Evolutionary conservation across 2,888 invertebrate genomes (phyloP).

Genomic region (Sphaeridia pumilis): DNA sequence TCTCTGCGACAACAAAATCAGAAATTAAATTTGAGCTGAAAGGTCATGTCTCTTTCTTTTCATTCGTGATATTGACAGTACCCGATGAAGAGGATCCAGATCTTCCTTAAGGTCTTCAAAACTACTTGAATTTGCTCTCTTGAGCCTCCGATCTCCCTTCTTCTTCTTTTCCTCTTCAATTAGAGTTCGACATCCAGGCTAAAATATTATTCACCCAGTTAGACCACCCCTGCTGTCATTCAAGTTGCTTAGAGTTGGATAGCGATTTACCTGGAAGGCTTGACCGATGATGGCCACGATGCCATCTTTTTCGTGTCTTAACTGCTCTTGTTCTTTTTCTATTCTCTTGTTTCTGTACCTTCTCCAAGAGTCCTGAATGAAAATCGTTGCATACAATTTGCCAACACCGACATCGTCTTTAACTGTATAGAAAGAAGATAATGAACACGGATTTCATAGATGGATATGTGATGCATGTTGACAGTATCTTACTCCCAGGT

Average conservation of each 20-base stretch:
- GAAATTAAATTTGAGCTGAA: too few species aligned
- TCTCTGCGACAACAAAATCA: background rate
- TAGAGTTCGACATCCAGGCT: constrained; percentile 25
- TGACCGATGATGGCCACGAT: constrained; percentile 21
- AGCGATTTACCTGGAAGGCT: constrained; percentile 19
- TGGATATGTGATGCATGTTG: background rate
- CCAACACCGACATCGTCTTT: constrained; percentile 34
- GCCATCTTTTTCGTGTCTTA: constrained; percentile 53
- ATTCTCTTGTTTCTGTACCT: constrained; percentile 85
- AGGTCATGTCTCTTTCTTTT: background rate
- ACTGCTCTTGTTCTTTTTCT: constrained; percentile 39
- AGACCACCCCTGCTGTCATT: too few species aligned
- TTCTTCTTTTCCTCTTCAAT: constrained; percentile 7
- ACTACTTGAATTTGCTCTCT: constrained; percentile 22
- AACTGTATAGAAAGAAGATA: constrained; percentile 14
- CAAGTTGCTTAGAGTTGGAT: background rate
- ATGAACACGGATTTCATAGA: background rate
- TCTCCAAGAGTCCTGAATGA: constrained; percentile 32
- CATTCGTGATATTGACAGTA: constrained; percentile 1
- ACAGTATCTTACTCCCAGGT: constrained; percentile 21
- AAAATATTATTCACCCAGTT: background rate
- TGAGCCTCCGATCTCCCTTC: constrained; percentile 17
- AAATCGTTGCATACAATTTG: constrained; percentile 30
- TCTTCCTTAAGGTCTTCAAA: constrained; percentile 24
- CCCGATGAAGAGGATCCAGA: constrained; percentile 23